Conservation (phyloP, 1,140 invertebrate genomes). For the Drosophila bipectinata region DNA sequence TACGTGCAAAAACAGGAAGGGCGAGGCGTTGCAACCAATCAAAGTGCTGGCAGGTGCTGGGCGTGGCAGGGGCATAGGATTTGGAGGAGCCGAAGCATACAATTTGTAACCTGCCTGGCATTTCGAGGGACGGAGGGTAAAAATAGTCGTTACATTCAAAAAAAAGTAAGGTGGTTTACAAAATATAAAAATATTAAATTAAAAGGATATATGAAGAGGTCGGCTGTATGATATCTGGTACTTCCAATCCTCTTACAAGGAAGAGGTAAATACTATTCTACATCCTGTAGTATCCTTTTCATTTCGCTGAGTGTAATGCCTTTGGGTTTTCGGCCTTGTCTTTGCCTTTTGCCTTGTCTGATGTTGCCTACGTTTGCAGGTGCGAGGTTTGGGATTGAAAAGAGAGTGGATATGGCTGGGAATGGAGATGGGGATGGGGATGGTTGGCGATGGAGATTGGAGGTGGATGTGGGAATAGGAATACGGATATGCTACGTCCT, state of each 20-base stretch:
- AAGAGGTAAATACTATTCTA: no score
- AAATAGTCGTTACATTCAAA: conserved; percentile 5
- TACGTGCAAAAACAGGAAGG: conserved; percentile 3
- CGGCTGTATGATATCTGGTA: background rate
- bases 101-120: conserved; percentile 57
- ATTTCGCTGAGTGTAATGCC: conserved; percentile 32
- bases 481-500: background rate
- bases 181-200: background rate
- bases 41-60: conserved; percentile 26
- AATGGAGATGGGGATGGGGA: background rate
- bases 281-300: background rate
- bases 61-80: background rate
- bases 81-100: conserved; percentile 31
- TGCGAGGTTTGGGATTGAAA: conserved; percentile 42
- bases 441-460: background rate
- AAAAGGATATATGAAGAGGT: background rate
- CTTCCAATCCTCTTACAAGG: background rate
- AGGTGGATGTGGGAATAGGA: conserved; percentile 16
- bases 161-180: background rate
- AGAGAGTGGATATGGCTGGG: background rate
- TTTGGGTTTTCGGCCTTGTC: conserved; percentile 61
- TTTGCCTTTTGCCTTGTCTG: conserved; percentile 69
- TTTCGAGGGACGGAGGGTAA: conserved; percentile 35
- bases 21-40: conserved; percentile 35
- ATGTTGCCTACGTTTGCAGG: conserved; percentile 61